These are phyloP conservation scores for Corythornis vintsioides DNA, from an alignment of 2,113 vertebrate genomes.

Conservation along the genomic window DNA sequence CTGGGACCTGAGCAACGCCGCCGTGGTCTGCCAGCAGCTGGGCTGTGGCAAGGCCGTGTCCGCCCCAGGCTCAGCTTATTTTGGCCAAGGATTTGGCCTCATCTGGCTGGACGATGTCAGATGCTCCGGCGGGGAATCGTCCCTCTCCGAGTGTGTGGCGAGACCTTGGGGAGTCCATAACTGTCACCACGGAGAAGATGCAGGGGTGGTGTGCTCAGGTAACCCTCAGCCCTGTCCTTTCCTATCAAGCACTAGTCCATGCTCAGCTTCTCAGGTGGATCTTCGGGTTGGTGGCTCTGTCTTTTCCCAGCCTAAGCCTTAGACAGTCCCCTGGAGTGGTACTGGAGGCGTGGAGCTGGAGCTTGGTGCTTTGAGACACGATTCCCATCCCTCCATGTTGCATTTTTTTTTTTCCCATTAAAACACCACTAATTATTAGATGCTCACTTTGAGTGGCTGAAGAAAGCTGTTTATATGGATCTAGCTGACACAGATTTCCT, in stretches of 20 bases:
- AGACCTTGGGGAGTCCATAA: neutral
- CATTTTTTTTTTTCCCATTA: neutral
- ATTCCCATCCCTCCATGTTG: neutral
- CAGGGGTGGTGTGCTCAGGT: neutral
- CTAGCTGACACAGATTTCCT: neutral
- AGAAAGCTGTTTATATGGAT: neutral
- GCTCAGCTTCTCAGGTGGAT: neutral
- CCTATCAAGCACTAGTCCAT: neutral
- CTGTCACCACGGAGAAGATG: neutral
- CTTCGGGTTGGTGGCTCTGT: neutral
- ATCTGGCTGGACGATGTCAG: neutral
- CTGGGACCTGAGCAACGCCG: neutral
- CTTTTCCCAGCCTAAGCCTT: neutral
- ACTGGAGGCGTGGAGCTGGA: neutral
- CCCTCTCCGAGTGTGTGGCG: neutral
- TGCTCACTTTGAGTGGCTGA: neutral
- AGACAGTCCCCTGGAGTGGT: neutral
- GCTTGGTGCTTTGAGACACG: neutral
- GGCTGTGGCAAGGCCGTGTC: neutral
- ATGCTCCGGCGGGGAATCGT: neutral
- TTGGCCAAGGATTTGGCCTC: neutral
- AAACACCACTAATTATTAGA: neutral
- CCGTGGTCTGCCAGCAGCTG: constrained; percentile 1
- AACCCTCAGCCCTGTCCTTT: neutral
- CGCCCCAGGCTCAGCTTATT: neutral